Evolutionary conservation across 2,888 invertebrate species (phyloP).

Genomic region (Nomada ruficornis): DNA sequence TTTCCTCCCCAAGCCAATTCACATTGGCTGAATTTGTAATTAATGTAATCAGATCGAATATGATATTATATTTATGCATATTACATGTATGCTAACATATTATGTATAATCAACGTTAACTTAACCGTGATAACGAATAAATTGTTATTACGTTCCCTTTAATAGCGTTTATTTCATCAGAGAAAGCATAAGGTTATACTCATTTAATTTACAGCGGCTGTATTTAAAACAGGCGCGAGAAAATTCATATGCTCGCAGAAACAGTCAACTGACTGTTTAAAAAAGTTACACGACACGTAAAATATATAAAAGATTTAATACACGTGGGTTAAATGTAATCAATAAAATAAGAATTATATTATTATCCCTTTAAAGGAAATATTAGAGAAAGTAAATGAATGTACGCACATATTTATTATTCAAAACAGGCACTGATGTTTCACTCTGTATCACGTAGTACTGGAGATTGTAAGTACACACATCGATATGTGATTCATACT

Average conservation of each 20-base stretch:
- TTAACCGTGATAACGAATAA: constrained; percentile 67
- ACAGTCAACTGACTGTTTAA: constrained; percentile 25
- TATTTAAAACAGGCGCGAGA: constrained; percentile 8
- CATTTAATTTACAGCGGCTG: neutral
- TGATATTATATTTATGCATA: constrained; percentile 26
- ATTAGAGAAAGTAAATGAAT: neutral
- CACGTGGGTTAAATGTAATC: neutral
- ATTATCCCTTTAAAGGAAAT: neutral
- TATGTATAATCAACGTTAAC: constrained; percentile 52
- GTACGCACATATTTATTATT: neutral
- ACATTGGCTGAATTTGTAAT: constrained; percentile 2
- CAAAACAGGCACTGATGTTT: neutral
- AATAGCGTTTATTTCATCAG: constrained; percentile 26
- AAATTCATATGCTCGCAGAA: constrained; percentile 6
- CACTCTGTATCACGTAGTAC: constrained; percentile 28
- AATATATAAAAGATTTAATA: neutral
- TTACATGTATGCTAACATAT: constrained; percentile 35
- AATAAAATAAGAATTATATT: neutral
- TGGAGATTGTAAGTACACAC: neutral
- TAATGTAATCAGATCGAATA: neutral
- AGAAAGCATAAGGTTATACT: neutral
- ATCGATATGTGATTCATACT: neutral
- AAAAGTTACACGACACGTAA: neutral
- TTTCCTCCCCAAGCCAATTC: neutral
- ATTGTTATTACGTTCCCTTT: constrained; percentile 71